phyloP scores from a whole-genome alignment of 2,888 invertebrate genomes.

The Meiosimyza platycephala region DNA sequence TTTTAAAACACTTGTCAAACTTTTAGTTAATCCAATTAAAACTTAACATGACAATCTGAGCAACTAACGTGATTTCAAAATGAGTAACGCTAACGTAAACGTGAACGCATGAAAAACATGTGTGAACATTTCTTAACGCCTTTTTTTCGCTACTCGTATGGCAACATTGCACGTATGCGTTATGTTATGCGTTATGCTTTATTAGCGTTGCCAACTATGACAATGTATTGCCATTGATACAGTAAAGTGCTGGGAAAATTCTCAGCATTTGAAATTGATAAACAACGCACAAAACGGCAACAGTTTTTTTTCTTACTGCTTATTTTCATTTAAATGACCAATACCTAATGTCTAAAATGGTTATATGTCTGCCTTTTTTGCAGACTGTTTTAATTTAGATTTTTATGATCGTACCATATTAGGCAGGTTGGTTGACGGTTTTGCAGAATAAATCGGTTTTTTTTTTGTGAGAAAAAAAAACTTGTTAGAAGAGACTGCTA shows the following conservation, averaged over 20 bases:
- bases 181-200: slow-evolving; percentile 13
- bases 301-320: neutral
- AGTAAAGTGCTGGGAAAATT: slow-evolving; percentile 23
- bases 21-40: slow-evolving; percentile 65
- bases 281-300: too few relatives aligned
- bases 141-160: neutral
- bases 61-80: slow-evolving; percentile 52
- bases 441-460: neutral
- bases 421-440: neutral
- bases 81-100: slow-evolving; percentile 13
- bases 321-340: neutral
- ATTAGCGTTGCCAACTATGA: slow-evolving; percentile 25
- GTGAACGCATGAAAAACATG: slow-evolving; percentile 30
- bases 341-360: neutral
- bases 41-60: slow-evolving; percentile 58
- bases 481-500: slow-evolving; percentile 22
- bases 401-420: slow-evolving; percentile 31
- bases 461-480: slow-evolving; percentile 28
- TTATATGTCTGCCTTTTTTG: slow-evolving; percentile 17
- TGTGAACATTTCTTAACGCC: slow-evolving; percentile 36
- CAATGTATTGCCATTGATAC: slow-evolving; percentile 21
- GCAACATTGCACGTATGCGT: slow-evolving; percentile 1
- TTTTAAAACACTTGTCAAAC: slow-evolving; percentile 59
- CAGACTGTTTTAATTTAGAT: slow-evolving; percentile 30
- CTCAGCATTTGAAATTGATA: slow-evolving; percentile 1